Evolutionary conservation across 2,113 vertebrate genomes (phyloP).

Genomic region (Brachyistius frenatus): DNA sequence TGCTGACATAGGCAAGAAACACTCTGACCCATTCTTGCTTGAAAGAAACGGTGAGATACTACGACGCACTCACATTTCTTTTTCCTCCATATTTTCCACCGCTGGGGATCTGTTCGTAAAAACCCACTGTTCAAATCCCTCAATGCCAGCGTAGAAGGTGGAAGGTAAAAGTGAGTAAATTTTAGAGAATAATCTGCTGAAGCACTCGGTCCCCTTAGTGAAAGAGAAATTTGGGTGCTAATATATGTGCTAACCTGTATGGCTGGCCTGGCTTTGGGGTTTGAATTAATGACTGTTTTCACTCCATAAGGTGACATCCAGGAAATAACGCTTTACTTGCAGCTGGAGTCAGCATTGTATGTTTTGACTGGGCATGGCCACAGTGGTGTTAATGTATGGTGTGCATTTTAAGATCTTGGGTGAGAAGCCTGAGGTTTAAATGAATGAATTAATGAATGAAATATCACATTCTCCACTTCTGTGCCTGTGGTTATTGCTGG

Average conservation of each 20-base stretch:
- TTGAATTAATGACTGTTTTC: conserved; percentile 58
- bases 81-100: conserved; percentile 51
- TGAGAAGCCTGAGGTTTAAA: conserved; percentile 26
- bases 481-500: conserved; percentile 47
- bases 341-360: conserved; percentile 45
- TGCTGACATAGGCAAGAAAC: conserved; percentile 99
- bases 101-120: conserved; percentile 61
- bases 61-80: conserved; percentile 75
- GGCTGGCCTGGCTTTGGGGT: conserved; percentile 73
- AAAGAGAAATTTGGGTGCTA: conserved; percentile 79
- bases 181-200: conserved; percentile 30
- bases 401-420: conserved; percentile 45
- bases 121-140: conserved; percentile 68
- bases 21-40: conserved; percentile 97
- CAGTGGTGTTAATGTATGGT: conserved; percentile 39
- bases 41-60: conserved; percentile 94
- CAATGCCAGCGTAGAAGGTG: conserved; percentile 72
- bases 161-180: conserved; percentile 76
- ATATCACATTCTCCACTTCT: conserved; percentile 29
- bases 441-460: conserved; percentile 31
- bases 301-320: conserved; percentile 31
- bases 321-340: conserved; percentile 44
- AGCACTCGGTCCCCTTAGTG: conserved; percentile 34
- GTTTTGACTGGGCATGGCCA: conserved; percentile 64
- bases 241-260: conserved; percentile 63